phyloP scores from a whole-genome alignment of 2,888 invertebrate species.

The Drosophila colorata region DNA sequence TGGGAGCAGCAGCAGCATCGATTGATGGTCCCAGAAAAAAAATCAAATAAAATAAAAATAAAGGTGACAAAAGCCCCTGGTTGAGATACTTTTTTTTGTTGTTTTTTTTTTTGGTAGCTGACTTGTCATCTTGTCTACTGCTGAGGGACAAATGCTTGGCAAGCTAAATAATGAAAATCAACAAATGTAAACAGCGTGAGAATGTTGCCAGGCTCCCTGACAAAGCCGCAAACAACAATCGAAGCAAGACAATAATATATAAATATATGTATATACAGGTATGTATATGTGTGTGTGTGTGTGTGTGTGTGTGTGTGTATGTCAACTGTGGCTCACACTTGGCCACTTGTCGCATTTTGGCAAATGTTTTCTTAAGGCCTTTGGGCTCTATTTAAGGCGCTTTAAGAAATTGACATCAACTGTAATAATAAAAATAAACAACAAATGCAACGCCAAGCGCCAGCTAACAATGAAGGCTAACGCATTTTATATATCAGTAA shows the following conservation, averaged over 20 bases:
- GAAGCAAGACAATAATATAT: conserved; percentile 9
- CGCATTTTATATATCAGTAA: no score
- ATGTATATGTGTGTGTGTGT: conserved; percentile 8
- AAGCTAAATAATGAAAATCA: conserved; percentile 61
- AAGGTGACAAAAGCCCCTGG: conserved; percentile 60
- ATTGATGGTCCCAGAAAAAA: conserved; percentile 43
- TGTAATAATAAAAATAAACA: conserved; percentile 35
- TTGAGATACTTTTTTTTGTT: conserved; percentile 30
- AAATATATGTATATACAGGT: conserved; percentile 1
- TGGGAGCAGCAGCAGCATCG: conserved; percentile 33
- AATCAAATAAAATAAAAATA: conserved; percentile 2
- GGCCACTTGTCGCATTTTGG: conserved; percentile 67
- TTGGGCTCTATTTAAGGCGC: conserved; percentile 59
- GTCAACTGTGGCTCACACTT: background rate
- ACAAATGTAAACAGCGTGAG: conserved; percentile 75
- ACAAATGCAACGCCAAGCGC: conserved; percentile 46
- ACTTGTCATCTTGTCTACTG: conserved; percentile 70
- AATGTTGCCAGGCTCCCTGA: conserved; percentile 65
- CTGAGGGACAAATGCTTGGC: conserved; percentile 62
- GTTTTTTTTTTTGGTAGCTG: conserved; percentile 48
- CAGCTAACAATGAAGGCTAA: conserved; percentile 56
- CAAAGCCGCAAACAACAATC: conserved; percentile 58
- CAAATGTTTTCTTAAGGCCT: conserved; percentile 72
- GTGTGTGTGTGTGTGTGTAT: conserved; percentile 7
- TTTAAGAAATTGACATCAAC: conserved; percentile 61